These are phyloP conservation scores for Notamacropus eugenii DNA, from an alignment of 2,797 vertebrate species.

Conservation along the genomic window DNA sequence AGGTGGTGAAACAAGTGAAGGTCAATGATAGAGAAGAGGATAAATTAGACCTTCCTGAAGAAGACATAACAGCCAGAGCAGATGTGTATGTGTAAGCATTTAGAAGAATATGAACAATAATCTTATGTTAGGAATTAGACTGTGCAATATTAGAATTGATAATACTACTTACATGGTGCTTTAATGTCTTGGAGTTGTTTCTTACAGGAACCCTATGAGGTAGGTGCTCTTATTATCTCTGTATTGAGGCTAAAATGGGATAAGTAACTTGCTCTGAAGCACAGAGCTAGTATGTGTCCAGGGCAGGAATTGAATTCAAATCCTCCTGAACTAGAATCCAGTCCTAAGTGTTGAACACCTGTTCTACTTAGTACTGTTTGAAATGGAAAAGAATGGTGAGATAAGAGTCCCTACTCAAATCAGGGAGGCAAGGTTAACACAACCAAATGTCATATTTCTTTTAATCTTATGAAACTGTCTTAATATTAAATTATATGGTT, in stretches of 20 bases:
- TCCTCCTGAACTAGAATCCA: not conserved
- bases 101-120: slow-evolving; percentile 37
- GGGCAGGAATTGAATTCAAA: not conserved
- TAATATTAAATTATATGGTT: no score
- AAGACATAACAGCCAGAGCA: slow-evolving; percentile 87
- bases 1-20: slow-evolving; percentile 97
- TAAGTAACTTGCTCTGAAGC: not conserved
- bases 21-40: slow-evolving; percentile 96
- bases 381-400: not conserved
- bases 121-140: slow-evolving; percentile 56
- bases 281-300: not conserved
- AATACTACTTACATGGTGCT: not conserved
- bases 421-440: not conserved
- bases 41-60: slow-evolving; percentile 94
- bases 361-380: not conserved
- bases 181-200: not conserved
- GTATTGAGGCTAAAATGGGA: not conserved
- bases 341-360: not conserved
- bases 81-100: slow-evolving; percentile 82
- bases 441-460: no score
- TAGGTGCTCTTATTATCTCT: not conserved
- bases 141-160: slow-evolving; percentile 36
- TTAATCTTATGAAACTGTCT: no score
- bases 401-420: not conserved
- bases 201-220: not conserved